Evolutionary conservation across 2,113 vertebrate species (phyloP).

Genomic region (Sceloporus undulatus): DNA sequence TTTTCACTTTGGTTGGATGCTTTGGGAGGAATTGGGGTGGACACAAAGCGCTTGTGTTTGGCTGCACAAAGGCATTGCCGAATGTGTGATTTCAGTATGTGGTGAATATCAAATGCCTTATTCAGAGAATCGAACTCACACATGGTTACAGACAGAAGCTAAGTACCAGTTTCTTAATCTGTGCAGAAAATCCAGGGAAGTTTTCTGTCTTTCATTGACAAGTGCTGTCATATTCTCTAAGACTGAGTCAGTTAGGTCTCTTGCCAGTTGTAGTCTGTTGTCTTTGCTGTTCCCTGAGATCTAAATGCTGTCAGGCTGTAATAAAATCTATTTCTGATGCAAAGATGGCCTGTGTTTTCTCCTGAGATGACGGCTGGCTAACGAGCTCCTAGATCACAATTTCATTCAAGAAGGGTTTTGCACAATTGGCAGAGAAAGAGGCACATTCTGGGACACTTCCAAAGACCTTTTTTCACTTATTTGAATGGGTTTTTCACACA

Average conservation of each 20-base stretch:
- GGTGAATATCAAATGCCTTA: not conserved
- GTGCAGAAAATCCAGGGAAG: not conserved
- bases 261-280: slow-evolving; percentile 36
- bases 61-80: not conserved
- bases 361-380: slow-evolving; percentile 36
- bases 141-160: not conserved
- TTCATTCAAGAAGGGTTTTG: slow-evolving; percentile 5
- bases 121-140: not conserved
- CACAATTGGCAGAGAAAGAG: slow-evolving; percentile 12
- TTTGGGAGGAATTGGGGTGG: not conserved
- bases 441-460: not conserved
- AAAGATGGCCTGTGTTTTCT: slow-evolving; percentile 17
- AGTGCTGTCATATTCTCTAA: slow-evolving; percentile 1
- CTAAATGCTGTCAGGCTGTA: slow-evolving; percentile 30
- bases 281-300: slow-evolving; percentile 39
- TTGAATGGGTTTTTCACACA: not conserved
- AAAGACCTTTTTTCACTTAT: slow-evolving; percentile 17
- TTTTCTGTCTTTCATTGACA: not conserved
- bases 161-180: not conserved
- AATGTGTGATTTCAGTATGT: not conserved
- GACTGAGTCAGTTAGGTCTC: not conserved
- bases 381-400: slow-evolving; percentile 12
- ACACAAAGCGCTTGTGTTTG: not conserved
- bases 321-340: slow-evolving; percentile 28
- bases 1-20: not conserved